Evolutionary conservation across 2,888 invertebrate species (phyloP), one percentile per base, ranked within the genome.

Genomic region (Graphium colonna): DNA sequence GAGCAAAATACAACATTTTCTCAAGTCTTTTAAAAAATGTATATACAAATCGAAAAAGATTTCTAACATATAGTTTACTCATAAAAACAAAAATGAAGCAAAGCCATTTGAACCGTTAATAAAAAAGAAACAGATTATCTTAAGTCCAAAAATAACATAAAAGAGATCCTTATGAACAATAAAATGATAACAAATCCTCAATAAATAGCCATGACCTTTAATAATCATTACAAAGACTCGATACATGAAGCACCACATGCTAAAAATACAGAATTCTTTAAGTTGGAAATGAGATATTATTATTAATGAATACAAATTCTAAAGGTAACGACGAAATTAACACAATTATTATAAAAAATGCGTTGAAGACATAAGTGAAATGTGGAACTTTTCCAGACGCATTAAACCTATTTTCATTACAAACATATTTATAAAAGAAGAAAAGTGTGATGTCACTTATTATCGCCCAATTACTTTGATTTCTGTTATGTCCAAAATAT

Each of bases 341-440:
- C 1, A 56, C 56, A 5, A 49, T 44, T 10, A 28, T 49, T 3
- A 13, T 56, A 8, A 56, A 56, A 16, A 17, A 45, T 16, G 15
- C n/a, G 39, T 15, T 13, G 17, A 49, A 8, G 39, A 26, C 13
- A 41, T 57, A 12, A 16, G 40, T 16, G 1, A 10, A 9, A 40
- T 42, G 47, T 12, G 53, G 58, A 3, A 21, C 40, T 9, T 53
- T 53, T 33, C 57, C 57, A 21, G 50, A 47, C 9, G n/a, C 43
- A 36, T 12, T 53, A 4, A 53, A 53, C 26, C 3, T 42, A 9
- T 42, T 17, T 8, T 51, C 13, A 49, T 53, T 9, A 50, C 43
- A 33, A 50, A 41, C 1, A n/a, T 53, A 9, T 51, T 47, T 40
- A 51, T 51, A 26, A 54, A 41, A 31, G 51, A 48, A 17, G 44